Evolutionary conservation across 2,888 invertebrate species (phyloP), one percentile per base, ranked within the genome.

Genomic region (Temnothorax rugatulus): DNA sequence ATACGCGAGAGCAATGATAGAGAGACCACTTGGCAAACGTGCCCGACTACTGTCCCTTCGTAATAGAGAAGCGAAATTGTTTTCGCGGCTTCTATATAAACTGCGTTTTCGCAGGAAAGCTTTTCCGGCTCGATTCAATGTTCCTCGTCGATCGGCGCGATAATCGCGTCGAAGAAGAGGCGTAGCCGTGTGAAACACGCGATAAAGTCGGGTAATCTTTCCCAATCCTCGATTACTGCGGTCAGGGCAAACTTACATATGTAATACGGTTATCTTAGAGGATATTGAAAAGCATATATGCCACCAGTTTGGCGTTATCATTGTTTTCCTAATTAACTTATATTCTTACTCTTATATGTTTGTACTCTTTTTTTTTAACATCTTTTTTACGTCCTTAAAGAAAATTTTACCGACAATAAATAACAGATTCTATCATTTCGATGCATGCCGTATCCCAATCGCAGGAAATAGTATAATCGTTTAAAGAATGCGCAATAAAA

Each of bases 11-110:
- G 89, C 89, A 88, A 89, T 87, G 90, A 91, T 88, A 87, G 87
- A 83, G 82, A 90, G 84, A 88, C 86, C 90, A 90, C 90, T 92
- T 91, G 90, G 91, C 92, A 88, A 91, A 84, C 87, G 75, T 83
- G 85, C 71, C 63, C 52, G 21, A 69, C 68, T 57, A 66, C 68
- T 57, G 18, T 63, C 15, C 44, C 41, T 29, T 64, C 75, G 85
- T 90, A 91, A 91, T 91, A 84, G 88, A 87, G 88, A 87, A 81
- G 84, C 75, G 75, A 86, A 89, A 90, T 91, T 91, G 86, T 90
- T 91, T 90, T 89, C 84, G 69, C 85, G 82, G 86, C 82, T 88
- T 86, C 83, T 79, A 50, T 34, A 50, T 41, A 29, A 59, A 44
- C 54, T 69, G 64, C 47, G 63, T 82, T 85, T 75, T 61, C 83